Conservation (phyloP, 2,888 invertebrate species). For the Acanthosepion esculentum region DNA sequence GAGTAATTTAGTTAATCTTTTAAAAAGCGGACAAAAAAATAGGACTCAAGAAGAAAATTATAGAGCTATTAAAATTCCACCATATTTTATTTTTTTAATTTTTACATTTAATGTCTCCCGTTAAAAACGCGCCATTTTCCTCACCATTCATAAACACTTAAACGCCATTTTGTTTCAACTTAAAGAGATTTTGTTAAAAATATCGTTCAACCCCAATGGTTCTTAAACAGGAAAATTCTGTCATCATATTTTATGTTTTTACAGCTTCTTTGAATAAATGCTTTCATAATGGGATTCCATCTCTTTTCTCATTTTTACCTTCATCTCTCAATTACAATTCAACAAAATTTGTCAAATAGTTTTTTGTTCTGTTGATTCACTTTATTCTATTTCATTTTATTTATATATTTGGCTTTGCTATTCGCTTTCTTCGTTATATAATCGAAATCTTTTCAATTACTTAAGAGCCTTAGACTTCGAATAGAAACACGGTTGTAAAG, state of each 20-base stretch:
- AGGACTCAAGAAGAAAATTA: no score
- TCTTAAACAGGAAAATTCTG: not conserved
- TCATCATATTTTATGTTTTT: not conserved
- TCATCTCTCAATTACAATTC: not conserved
- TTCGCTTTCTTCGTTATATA: no score
- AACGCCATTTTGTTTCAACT: not conserved
- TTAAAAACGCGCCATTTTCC: not conserved
- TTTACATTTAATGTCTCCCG: not conserved
- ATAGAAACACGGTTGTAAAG: not conserved
- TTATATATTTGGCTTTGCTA: no score
- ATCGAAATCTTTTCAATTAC: not conserved
- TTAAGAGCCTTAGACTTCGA: not conserved
- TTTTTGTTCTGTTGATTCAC: not conserved
- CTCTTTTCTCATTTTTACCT: not conserved
- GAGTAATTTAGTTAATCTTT: no score
- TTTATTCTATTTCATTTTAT: no score
- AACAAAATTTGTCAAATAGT: not conserved
- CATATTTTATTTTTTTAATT: not conserved
- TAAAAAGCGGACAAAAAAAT: no score
- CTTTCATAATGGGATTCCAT: not conserved
- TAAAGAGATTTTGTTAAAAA: not conserved
- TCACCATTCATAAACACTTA: not conserved
- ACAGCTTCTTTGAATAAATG: not conserved
- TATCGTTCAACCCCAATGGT: not conserved
- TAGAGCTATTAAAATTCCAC: no score